Evolutionary conservation across 1,140 invertebrate genomes (phyloP).

Genomic region (Latrodectus geometricus): DNA sequence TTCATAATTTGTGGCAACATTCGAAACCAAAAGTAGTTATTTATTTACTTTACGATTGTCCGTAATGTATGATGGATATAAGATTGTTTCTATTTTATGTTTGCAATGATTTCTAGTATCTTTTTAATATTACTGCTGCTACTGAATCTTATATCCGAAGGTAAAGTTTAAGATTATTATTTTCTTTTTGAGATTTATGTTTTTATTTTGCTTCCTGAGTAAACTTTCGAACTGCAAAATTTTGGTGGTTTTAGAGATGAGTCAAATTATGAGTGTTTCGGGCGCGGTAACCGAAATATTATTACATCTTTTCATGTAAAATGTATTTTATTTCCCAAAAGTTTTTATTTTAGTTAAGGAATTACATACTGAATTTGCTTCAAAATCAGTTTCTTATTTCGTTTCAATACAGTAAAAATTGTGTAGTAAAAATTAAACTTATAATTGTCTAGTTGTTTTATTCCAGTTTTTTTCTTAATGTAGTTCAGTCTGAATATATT

Average conservation of each 20-base stretch:
- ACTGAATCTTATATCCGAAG: slow-evolving; percentile 21
- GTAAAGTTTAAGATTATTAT: neutral
- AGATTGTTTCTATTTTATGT: slow-evolving; percentile 42
- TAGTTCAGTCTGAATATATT: too few relatives aligned
- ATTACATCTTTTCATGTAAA: neutral
- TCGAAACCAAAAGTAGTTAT: too few relatives aligned
- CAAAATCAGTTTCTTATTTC: too few relatives aligned
- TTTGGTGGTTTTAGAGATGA: too few relatives aligned
- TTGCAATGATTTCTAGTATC: slow-evolving; percentile 39
- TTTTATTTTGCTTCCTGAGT: neutral
- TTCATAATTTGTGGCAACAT: too few relatives aligned
- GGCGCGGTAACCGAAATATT: neutral
- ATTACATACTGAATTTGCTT: too few relatives aligned
- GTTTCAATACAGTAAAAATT: too few relatives aligned
- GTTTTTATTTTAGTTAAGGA: neutral
- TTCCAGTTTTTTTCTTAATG: too few relatives aligned
- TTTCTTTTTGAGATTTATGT: slow-evolving; percentile 2
- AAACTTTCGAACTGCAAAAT: neutral
- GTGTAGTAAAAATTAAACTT: too few relatives aligned
- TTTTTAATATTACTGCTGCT: slow-evolving; percentile 17
- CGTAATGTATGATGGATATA: slow-evolving; percentile 9
- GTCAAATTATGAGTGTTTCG: neutral
- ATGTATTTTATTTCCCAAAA: neutral
- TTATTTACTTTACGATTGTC: too few relatives aligned
- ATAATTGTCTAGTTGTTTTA: too few relatives aligned